A percentile compares a stretch with the other conserved stretches of the same genome.
phyloP scores from a whole-genome alignment of 1,140 invertebrate species.

The Drosophila miranda region DNA sequence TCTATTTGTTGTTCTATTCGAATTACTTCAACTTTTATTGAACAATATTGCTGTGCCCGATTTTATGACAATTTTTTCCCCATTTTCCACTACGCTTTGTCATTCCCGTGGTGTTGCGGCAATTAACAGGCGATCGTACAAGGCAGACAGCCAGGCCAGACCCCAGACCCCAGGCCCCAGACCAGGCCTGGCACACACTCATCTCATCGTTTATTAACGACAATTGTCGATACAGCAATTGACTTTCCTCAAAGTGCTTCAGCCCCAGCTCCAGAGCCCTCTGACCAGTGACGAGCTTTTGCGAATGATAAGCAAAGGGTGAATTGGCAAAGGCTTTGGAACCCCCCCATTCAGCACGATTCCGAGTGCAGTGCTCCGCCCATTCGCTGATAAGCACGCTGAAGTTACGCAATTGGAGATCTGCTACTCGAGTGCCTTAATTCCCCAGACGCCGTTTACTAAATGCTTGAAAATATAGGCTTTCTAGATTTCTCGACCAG shows the following conservation, averaged over 20 bases:
- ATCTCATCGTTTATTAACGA: conserved; percentile 27
- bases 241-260: conserved; percentile 9
- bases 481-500: conserved; percentile 37
- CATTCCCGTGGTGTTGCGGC: conserved; percentile 1
- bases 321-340: too few species aligned
- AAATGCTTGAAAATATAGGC: conserved; percentile 27
- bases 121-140: conserved; percentile 20
- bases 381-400: conserved; percentile 36
- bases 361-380: conserved; percentile 8
- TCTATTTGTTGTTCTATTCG: conserved; percentile 62
- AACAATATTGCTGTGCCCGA: conserved; percentile 31
- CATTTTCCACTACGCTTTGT: conserved; percentile 22
- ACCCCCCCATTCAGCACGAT: background rate
- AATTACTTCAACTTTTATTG: conserved; percentile 41
- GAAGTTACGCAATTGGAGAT: conserved; percentile 40
- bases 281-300: too few species aligned
- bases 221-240: conserved; percentile 31
- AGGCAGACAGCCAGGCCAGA: conserved; percentile 3
- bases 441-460: conserved; percentile 16
- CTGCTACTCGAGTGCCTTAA: conserved; percentile 24
- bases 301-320: too few species aligned
- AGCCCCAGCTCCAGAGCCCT: background rate
- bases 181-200: conserved; percentile 5
- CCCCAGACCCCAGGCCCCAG: conserved; percentile 13
- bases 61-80: conserved; percentile 45